phyloP scores from a whole-genome alignment of 2,797 vertebrate species.

The Pterois miles region DNA sequence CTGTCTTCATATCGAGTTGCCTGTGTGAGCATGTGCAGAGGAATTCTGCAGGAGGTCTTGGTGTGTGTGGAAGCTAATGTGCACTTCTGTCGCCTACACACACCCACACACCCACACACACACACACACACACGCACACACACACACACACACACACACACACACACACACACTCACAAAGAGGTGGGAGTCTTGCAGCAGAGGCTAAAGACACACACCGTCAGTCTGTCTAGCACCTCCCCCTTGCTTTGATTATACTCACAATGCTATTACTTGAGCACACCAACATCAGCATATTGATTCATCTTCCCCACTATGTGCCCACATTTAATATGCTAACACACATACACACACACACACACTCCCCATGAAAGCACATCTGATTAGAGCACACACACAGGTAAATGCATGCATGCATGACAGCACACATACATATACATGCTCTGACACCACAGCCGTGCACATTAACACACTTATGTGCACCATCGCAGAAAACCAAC shows the following conservation, averaged over 20 bases:
- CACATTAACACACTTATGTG: constrained; percentile 61
- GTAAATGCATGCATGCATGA: constrained; percentile 37
- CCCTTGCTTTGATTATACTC: constrained; percentile 62
- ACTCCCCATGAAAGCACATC: background rate
- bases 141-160: constrained; percentile 3
- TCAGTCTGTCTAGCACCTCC: constrained; percentile 59
- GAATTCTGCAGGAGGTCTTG: constrained; percentile 34
- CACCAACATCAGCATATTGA: constrained; percentile 68
- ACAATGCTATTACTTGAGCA: constrained; percentile 55
- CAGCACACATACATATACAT: constrained; percentile 9
- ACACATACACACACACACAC: constrained; percentile 2
- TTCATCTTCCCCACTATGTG: constrained; percentile 43
- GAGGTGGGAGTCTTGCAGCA: constrained; percentile 8
- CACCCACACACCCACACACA: constrained; percentile 7
- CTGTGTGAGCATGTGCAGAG: constrained; percentile 36
- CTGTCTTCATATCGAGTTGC: constrained; percentile 38
- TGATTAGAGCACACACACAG: constrained; percentile 1
- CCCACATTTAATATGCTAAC: constrained; percentile 42
- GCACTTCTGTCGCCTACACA: background rate
- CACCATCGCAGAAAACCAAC: constrained; percentile 54
- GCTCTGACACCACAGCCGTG: constrained; percentile 35
- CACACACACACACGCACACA: constrained; percentile 7
- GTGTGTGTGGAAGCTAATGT: constrained; percentile 19
- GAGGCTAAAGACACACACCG: constrained; percentile 40
- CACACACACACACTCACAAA: constrained; percentile 18